Base-by-base conservation (phyloP, 2,113 vertebrate genomes). In the Ranitomeya variabilis region DNA sequence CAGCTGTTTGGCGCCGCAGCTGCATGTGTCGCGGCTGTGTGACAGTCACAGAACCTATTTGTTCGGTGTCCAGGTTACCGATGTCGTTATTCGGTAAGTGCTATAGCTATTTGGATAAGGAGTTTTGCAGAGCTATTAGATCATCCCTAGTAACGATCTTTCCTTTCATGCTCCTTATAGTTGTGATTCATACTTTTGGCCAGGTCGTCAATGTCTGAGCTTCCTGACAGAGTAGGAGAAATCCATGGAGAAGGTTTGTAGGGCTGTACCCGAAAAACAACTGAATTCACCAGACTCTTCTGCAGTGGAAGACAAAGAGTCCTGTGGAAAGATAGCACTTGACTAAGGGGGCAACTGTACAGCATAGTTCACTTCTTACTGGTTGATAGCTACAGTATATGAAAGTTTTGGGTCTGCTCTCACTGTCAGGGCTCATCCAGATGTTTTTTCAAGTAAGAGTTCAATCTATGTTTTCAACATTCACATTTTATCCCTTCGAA, bases 341-440 rank as follows among this genome's bases (percentile, higher is more conserved):
- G 93, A 91, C 4, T 97, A 97, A 0, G 98, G 97, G 0, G 97
- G 97, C 0, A 94, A 95, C 8, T 96, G 97, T 15, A 98, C 98
- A 0, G 98, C 98, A 0, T 99, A 99, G 95, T 99, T 98, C 94
- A 99, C 98, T 90, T 99, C 97, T 87, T 99, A 97, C 89, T 96
- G 96, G 91, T 99, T 98, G 82, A 99, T 95, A 0, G 97, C 97
- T 90, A n/a, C n/a, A n/a, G n/a, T n/a, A 98, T 95, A 90, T 99
- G 98, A 99, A 78, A 93, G 96, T 78, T 97, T 98, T 7, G 96
- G 96, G 92, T 98, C 97, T 0, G 97, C 97, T 0, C 97, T 95
- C 37, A 98, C 97, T 0, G 96, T 97, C 93, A 99, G 95, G 89
- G 97, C 37, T 45, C 37, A 45, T 45, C 5, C 37, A 45, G 37